These are phyloP conservation scores for Pyrochroa serraticornis DNA, from an alignment of 2,888 invertebrate species.

Conservation along the genomic window DNA sequence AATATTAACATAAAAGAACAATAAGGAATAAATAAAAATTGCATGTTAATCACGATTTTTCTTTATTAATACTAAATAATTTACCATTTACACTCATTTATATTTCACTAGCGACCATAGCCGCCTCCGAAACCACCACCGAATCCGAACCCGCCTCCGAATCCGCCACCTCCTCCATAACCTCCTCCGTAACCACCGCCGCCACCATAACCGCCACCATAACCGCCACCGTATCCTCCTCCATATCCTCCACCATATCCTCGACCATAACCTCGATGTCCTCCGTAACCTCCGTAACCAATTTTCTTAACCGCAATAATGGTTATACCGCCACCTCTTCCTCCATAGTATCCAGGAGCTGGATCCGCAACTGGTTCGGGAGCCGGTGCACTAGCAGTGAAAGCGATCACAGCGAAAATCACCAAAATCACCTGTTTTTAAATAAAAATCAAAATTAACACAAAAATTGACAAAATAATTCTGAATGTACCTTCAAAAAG, in stretches of 20 bases:
- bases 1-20: too few relatives aligned
- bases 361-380: constrained; percentile 1
- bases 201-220: constrained; percentile 4
- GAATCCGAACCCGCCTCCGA: constrained; percentile 17
- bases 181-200: neutral
- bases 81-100: constrained; percentile 9
- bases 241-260: constrained; percentile 23
- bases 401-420: neutral
- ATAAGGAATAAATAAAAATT: neutral
- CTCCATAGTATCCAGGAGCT: constrained; percentile 8
- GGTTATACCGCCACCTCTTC: constrained; percentile 9
- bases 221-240: neutral
- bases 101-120: neutral
- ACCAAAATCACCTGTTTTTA: too few relatives aligned
- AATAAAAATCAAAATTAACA: too few relatives aligned
- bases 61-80: constrained; percentile 1
- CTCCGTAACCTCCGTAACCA: constrained; percentile 5
- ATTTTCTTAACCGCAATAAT: constrained; percentile 6
- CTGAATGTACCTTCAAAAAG: too few relatives aligned
- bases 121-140: constrained; percentile 22
- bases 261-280: constrained; percentile 10
- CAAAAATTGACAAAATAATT: too few relatives aligned
- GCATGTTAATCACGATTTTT: neutral
- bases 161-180: constrained; percentile 14
- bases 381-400: neutral